phyloP scores from a whole-genome alignment of 1,140 invertebrate genomes.

The Drosophila bocki region DNA sequence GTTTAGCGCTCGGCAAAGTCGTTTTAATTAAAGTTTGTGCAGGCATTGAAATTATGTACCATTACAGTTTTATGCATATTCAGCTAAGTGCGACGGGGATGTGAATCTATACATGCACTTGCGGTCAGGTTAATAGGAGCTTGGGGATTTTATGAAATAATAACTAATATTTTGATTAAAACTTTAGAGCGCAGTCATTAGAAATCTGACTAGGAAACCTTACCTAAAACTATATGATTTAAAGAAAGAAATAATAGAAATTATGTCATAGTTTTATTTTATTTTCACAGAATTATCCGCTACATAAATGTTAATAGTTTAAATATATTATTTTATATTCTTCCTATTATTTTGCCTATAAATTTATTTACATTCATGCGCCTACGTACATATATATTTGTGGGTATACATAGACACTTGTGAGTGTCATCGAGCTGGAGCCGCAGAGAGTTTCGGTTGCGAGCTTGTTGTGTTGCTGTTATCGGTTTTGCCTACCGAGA shows the following conservation, averaged over 20 bases:
- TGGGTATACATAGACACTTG: constrained; percentile 1
- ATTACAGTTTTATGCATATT: constrained; percentile 49
- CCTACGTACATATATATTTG: neutral
- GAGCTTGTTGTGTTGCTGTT: constrained; percentile 18
- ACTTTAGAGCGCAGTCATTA: neutral
- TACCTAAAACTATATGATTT: neutral
- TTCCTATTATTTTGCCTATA: neutral
- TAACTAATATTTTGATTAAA: neutral
- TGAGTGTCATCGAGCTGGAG: constrained; percentile 29
- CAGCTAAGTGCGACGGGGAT: constrained; percentile 14
- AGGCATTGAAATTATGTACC: constrained; percentile 73
- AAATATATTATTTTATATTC: neutral
- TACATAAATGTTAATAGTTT: neutral
- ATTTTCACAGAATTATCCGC: neutral
- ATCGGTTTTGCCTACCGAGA: constrained; percentile 20
- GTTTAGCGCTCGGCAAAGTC: constrained; percentile 70
- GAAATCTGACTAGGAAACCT: too few relatives aligned
- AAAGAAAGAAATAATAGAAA: neutral
- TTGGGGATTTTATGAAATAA: neutral
- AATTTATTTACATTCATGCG: neutral
- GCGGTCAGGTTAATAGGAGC: neutral
- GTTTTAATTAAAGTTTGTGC: constrained; percentile 79
- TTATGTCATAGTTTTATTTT: too few relatives aligned
- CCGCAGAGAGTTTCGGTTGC: constrained; percentile 26
- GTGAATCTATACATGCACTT: neutral